A percentile compares a stretch with the other conserved stretches of the same genome.
These are phyloP conservation scores for Drosophila kohkoa DNA, from an alignment of 1,140 invertebrate genomes.

Conservation along the genomic window DNA sequence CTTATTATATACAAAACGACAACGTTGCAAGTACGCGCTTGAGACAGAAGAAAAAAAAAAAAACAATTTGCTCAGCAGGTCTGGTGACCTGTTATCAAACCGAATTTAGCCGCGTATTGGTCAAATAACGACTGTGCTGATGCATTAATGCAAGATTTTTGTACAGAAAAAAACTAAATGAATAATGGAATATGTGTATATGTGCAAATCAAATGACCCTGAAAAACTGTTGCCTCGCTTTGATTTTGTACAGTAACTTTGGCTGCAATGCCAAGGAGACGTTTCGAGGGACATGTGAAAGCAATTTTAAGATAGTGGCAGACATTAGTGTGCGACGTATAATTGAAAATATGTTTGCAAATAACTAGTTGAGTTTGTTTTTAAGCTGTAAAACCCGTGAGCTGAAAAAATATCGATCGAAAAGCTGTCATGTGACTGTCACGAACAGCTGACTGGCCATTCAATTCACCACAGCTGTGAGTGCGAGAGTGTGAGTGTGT, in stretches of 20 bases:
- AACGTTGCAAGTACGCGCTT: slow-evolving; percentile 37
- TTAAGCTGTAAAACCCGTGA: slow-evolving; percentile 66
- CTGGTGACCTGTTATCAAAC: slow-evolving; percentile 65
- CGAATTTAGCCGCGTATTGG: background rate
- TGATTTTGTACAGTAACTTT: background rate
- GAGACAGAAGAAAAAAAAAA: slow-evolving; percentile 19
- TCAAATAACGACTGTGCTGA: slow-evolving; percentile 9
- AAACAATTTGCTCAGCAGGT: slow-evolving; percentile 38
- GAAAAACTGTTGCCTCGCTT: slow-evolving; percentile 51
- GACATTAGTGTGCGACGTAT: background rate
- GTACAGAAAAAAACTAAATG: slow-evolving; percentile 14
- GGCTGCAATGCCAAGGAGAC: background rate
- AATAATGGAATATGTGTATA: slow-evolving; percentile 28
- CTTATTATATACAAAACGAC: slow-evolving; percentile 33
- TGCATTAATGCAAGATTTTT: slow-evolving; percentile 9
- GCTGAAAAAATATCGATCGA: slow-evolving; percentile 80
- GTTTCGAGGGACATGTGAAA: background rate
- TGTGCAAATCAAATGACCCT: slow-evolving; percentile 65
- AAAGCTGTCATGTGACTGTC: slow-evolving; percentile 81
- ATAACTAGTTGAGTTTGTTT: slow-evolving; percentile 49
- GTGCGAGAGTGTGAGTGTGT: slow-evolving; percentile 9
- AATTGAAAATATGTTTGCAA: slow-evolving; percentile 59
- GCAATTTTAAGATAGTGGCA: slow-evolving; percentile 16
- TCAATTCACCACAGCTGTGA: slow-evolving; percentile 58
- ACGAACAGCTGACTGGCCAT: slow-evolving; percentile 70